A percentile compares a stretch with the other conserved stretches of the same genome.
phyloP scores from a whole-genome alignment of 2,797 vertebrate species.

The Poeciliopsis turneri region DNA sequence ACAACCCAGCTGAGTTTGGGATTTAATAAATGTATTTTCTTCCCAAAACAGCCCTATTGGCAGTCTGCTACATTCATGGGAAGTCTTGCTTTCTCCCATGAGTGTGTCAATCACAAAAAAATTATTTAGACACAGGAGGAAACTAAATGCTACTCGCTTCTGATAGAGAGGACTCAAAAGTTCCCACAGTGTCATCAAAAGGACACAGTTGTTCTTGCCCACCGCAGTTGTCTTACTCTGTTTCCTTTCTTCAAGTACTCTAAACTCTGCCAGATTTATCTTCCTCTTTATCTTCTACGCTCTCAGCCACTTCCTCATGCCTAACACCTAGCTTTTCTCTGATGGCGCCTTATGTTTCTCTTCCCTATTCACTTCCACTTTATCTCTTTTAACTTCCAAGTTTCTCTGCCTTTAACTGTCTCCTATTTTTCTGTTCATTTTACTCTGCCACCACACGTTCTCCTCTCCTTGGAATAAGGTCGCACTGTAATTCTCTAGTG shows the following conservation, averaged over 20 bases:
- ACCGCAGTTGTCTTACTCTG: slow-evolving; percentile 56
- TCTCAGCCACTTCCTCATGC: slow-evolving; percentile 45
- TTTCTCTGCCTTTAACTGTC: slow-evolving; percentile 28
- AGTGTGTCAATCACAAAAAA: slow-evolving; percentile 30
- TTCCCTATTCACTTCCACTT: slow-evolving; percentile 58
- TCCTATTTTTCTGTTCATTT: slow-evolving; percentile 26
- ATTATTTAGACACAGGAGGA: slow-evolving; percentile 51
- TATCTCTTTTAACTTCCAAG: slow-evolving; percentile 46
- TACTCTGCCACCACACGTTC: slow-evolving; percentile 18
- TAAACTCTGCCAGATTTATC: slow-evolving; percentile 52
- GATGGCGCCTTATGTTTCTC: slow-evolving; percentile 50
- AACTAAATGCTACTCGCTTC: slow-evolving; percentile 47
- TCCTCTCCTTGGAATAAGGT: slow-evolving; percentile 29
- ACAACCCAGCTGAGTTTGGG: slow-evolving; percentile 59
- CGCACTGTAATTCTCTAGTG: slow-evolving; percentile 22
- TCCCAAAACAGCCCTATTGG: slow-evolving; percentile 38
- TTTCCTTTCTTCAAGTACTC: slow-evolving; percentile 68
- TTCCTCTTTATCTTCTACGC: slow-evolving; percentile 51
- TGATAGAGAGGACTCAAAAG: slow-evolving; percentile 52
- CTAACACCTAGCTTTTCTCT: slow-evolving; percentile 51
- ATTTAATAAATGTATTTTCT: slow-evolving; percentile 47
- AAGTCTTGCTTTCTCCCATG: slow-evolving; percentile 42
- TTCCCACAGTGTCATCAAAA: slow-evolving; percentile 51
- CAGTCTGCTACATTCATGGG: slow-evolving; percentile 39
- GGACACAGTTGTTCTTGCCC: slow-evolving; percentile 61